Base-by-base conservation (phyloP, 2,888 invertebrate genomes). In the Piscicola geometra region DNA sequence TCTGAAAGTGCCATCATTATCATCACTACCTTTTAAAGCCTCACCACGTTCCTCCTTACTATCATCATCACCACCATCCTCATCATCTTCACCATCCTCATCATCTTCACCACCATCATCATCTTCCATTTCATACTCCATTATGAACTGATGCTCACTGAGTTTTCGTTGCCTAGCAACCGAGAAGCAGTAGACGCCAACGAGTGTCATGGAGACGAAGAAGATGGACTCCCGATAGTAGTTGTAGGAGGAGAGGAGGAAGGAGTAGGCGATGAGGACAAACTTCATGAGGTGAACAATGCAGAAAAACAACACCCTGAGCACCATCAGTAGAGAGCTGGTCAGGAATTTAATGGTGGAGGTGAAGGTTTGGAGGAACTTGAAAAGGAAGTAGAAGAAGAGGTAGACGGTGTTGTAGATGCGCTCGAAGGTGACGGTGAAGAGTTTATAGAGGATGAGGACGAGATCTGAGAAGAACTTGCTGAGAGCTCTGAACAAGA, bases 221-320 rank as follows among this genome's bases (percentile, higher is more conserved):
- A 80, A 80, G 18, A 80, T 71, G 9, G 77, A 69, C 67, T 80
- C 80, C n/a, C 80, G 66, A 76, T 80, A 80, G 75, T 77, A 77
- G 72, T 80, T 80, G 74, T 80, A 80, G 64, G 35, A 25, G 30
- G 50, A 56, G 1, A 73, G 28, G 52, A 73, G 52, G 18, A 52
- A 9, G 25, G 52, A 35, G 25, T 73, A 73, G n/a, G 64, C n/a
- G 9, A 35, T 60, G 9, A 52, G 33, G 25, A 41, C n/a, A 12
- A 73, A 64, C 1, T 33, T 35, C 35, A 64, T 25, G 15, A 21
- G 30, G 60, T 35, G 64, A 25, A 73, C 41, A 12, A 60, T 73
- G 35, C 25, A n/a, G 9, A 32, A 35, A n/a, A 73, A 73, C 15
- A 73, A 25, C 1, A 32, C 33, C 25, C 9, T 73, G 36, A 73